Conservation (phyloP, 2,797 vertebrate genomes). For the Gobionotothen gibberifrons region DNA sequence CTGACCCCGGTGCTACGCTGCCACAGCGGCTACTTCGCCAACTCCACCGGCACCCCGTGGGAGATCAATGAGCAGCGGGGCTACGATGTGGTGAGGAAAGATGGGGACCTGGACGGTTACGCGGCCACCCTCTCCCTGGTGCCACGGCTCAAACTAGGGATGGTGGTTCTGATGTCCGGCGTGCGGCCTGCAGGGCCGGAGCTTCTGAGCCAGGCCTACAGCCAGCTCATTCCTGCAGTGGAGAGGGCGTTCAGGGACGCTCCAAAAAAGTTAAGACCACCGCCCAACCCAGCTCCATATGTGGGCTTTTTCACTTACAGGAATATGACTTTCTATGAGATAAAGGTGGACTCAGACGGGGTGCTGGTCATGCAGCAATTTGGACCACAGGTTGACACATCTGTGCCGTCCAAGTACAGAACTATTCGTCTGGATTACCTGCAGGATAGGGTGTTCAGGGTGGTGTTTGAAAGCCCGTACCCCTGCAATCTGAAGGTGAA, state of each 20-base stretch:
- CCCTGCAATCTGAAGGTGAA: slow-evolving; percentile 89
- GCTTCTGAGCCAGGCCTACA: slow-evolving; percentile 82
- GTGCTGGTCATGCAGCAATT: slow-evolving; percentile 92
- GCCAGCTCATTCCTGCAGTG: slow-evolving; percentile 88
- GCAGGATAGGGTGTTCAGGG: slow-evolving; percentile 89
- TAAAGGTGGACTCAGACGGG: slow-evolving; percentile 81
- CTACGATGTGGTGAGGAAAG: slow-evolving; percentile 90
- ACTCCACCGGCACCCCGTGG: slow-evolving; percentile 92
- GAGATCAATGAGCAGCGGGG: slow-evolving; percentile 89
- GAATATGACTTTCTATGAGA: slow-evolving; percentile 93
- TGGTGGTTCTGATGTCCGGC: slow-evolving; percentile 91
- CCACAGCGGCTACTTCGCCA: slow-evolving; percentile 88
- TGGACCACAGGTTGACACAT: slow-evolving; percentile 88
- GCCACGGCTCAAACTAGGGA: slow-evolving; percentile 88
- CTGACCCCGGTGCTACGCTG: slow-evolving; percentile 88
- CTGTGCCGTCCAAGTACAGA: slow-evolving; percentile 86
- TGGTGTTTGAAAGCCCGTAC: slow-evolving; percentile 90
- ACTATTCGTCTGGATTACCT: slow-evolving; percentile 89
- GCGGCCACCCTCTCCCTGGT: slow-evolving; percentile 90
- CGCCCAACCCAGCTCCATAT: slow-evolving; percentile 86
- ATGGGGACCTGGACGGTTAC: slow-evolving; percentile 92
- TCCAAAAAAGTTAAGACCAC: slow-evolving; percentile 74
- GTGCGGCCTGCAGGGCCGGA: slow-evolving; percentile 85
- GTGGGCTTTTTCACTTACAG: slow-evolving; percentile 90
- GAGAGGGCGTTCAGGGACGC: slow-evolving; percentile 87